Percentiles rank a stretch among this genome's conserved stretches.
These are phyloP conservation scores for Nezara viridula DNA, from an alignment of 2,888 invertebrate genomes.

Conservation along the genomic window DNA sequence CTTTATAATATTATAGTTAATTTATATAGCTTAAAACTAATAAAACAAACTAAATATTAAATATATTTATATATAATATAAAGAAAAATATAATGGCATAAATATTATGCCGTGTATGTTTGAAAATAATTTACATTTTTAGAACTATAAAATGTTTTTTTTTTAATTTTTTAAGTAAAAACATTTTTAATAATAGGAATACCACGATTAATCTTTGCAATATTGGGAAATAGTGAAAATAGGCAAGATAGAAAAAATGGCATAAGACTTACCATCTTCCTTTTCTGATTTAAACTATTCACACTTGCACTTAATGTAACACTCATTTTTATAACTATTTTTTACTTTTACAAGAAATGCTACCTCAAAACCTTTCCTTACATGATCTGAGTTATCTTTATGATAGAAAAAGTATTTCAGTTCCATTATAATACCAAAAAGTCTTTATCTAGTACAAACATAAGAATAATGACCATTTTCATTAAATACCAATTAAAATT, in stretches of 20 bases:
- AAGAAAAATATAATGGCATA: no score
- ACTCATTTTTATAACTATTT: not conserved
- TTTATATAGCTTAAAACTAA: no score
- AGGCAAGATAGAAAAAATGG: not conserved
- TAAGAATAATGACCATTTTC: constrained; percentile 8
- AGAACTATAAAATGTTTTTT: no score
- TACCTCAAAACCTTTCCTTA: not conserved
- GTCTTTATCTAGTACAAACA: not conserved
- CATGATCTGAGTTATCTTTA: not conserved
- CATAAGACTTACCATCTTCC: not conserved
- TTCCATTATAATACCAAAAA: not conserved
- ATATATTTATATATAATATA: no score
- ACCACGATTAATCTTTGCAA: no score
- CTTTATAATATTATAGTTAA: no score
- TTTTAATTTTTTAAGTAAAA: no score
- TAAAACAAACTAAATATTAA: no score
- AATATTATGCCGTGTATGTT: no score
- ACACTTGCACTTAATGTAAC: not conserved
- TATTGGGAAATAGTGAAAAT: not conserved
- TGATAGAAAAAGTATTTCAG: not conserved
- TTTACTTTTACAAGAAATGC: not conserved
- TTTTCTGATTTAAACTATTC: not conserved
- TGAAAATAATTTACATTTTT: no score
- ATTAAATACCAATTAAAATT: constrained; percentile 17
- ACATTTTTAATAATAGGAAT: no score